phyloP scores from a whole-genome alignment of 2,113 vertebrate genomes.

The Boulengeromyrus knoepffleri region DNA sequence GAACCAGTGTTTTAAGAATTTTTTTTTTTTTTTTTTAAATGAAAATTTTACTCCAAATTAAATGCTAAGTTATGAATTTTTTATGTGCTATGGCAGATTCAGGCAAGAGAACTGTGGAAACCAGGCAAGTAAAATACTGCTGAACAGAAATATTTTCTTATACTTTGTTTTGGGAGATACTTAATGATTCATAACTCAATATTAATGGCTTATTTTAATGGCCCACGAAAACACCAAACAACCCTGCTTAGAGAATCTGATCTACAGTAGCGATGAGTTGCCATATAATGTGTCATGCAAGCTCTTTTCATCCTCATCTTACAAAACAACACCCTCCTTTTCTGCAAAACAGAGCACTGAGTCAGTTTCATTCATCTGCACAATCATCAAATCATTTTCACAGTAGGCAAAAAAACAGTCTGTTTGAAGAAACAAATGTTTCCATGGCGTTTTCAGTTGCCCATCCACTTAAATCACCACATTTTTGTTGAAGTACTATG shows the following conservation, averaged over 20 bases:
- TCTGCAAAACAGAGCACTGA: neutral
- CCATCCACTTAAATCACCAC: neutral
- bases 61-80: neutral
- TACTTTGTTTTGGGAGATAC: neutral
- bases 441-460: neutral
- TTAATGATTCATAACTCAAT: neutral
- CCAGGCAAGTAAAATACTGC: neutral
- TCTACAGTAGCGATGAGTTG: too few species aligned
- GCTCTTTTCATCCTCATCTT: neutral
- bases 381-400: neutral
- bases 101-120: neutral
- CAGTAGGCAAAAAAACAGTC: neutral
- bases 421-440: neutral
- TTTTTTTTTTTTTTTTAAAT: neutral
- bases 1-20: neutral
- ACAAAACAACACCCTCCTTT: neutral
- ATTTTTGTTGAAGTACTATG: neutral
- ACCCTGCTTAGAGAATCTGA: neutral
- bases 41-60: neutral
- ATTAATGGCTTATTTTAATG: slow-evolving; percentile 1
- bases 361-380: neutral
- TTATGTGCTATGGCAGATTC: neutral
- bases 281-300: neutral
- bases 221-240: neutral
- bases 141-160: neutral